These are phyloP conservation scores for Leptocoma aspasia DNA, from an alignment of 2,113 vertebrate genomes.

Conservation along the genomic window DNA sequence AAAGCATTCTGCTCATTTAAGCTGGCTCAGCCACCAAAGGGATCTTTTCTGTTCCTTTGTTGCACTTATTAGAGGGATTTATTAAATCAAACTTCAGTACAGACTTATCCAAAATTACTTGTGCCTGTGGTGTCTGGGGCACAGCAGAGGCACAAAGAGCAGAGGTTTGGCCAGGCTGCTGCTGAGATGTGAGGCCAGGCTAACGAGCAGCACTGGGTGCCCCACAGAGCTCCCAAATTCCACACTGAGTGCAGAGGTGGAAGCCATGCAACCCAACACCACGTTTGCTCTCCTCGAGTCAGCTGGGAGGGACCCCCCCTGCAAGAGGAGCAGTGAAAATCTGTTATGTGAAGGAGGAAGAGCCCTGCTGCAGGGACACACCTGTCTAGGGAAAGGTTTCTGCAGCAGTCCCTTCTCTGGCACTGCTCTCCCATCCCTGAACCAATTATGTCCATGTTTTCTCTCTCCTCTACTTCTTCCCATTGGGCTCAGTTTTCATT, in stretches of 20 bases:
- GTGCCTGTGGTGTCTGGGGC: conserved; percentile 11
- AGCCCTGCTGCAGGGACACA: not conserved
- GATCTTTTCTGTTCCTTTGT: conserved; percentile 26
- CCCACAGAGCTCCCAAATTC: not conserved
- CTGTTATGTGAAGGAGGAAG: not conserved
- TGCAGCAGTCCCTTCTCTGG: not conserved
- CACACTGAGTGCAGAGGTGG: not conserved
- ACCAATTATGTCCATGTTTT: not conserved
- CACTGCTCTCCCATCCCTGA: not conserved
- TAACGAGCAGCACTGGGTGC: not conserved
- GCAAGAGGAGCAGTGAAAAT: not conserved
- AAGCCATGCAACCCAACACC: not conserved
- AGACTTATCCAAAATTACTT: not conserved
- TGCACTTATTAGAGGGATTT: conserved; percentile 44
- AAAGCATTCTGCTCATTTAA: conserved; percentile 26
- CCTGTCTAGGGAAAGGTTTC: not conserved
- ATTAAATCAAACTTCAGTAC: conserved; percentile 28
- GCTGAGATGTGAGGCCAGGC: conserved; percentile 2
- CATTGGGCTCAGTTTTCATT: not conserved
- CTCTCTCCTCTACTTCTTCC: not conserved
- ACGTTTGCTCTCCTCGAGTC: not conserved
- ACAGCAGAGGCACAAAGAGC: not conserved
- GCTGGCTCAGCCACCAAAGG: conserved; percentile 49
- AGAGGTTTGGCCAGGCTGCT: not conserved
- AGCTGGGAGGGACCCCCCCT: not conserved